Percentiles rank a stretch among this genome's conserved stretches.
Conservation (phyloP, 2,888 invertebrate species). For the Chrysolina americana region DNA sequence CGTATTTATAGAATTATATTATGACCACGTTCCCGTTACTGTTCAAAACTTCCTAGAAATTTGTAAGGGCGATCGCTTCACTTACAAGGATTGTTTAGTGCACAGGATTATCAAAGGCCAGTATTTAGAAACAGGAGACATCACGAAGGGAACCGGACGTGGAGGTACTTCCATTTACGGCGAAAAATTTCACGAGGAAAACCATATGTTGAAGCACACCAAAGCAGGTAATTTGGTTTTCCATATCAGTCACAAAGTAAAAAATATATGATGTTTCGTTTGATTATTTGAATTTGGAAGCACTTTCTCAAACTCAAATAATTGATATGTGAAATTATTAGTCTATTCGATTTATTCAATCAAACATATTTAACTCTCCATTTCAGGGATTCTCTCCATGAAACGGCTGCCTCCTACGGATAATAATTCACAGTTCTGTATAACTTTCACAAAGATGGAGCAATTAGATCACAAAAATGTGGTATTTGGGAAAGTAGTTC, state of each 20-base stretch:
- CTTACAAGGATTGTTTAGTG: slow-evolving; percentile 66
- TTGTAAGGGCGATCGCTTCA: slow-evolving; percentile 59
- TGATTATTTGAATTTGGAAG: too few relatives aligned
- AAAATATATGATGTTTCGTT: too few relatives aligned
- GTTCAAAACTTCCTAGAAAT: slow-evolving; percentile 67
- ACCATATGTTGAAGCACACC: slow-evolving; percentile 68
- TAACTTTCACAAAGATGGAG: slow-evolving; percentile 69
- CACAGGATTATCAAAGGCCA: slow-evolving; percentile 70
- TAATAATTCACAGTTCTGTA: slow-evolving; percentile 72
- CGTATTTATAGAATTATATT: slow-evolving; percentile 66
- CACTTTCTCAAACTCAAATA: too few relatives aligned
- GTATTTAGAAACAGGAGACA: slow-evolving; percentile 73
- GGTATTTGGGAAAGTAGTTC: slow-evolving; percentile 71
- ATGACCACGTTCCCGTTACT: slow-evolving; percentile 66
- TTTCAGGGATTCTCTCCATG: slow-evolving; percentile 69
- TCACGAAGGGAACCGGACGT: slow-evolving; percentile 70
- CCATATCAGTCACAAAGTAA: too few relatives aligned
- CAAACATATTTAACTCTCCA: not conserved
- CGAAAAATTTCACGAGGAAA: slow-evolving; percentile 68
- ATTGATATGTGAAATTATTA: too few relatives aligned
- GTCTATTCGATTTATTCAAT: too few relatives aligned
- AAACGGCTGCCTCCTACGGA: slow-evolving; percentile 63
- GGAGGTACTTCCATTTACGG: slow-evolving; percentile 72
- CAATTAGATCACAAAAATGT: slow-evolving; percentile 69
- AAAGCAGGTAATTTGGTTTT: slow-evolving; percentile 64